These are phyloP conservation scores for Meandrusa payeni DNA, from an alignment of 2,888 invertebrate genomes.

Conservation along the genomic window DNA sequence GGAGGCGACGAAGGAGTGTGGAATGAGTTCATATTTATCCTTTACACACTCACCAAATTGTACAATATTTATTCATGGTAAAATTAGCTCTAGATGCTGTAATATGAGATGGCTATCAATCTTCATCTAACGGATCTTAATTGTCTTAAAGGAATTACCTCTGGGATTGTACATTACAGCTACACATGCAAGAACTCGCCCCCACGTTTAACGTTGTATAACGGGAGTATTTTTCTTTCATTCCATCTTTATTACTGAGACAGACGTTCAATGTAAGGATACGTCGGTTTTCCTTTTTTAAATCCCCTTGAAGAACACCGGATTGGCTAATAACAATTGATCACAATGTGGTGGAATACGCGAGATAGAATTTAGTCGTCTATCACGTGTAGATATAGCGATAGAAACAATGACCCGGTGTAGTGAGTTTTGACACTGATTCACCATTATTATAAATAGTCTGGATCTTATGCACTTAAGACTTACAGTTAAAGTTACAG, in stretches of 20 bases:
- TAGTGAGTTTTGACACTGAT: no score
- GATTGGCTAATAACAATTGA: constrained; percentile 45
- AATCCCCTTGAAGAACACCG: constrained; percentile 37
- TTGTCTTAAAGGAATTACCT: not conserved
- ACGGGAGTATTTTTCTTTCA: constrained; percentile 33
- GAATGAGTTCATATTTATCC: no score
- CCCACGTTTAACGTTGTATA: constrained; percentile 24
- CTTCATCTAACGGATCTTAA: no score
- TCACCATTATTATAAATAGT: no score
- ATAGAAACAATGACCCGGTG: not conserved
- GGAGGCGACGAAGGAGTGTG: no score
- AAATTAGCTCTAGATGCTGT: no score
- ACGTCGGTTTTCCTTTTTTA: constrained; percentile 13
- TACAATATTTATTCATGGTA: no score
- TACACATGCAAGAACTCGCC: constrained; percentile 16
- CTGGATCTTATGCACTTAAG: no score
- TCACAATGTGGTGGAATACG: constrained; percentile 34
- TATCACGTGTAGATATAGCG: constrained; percentile 19
- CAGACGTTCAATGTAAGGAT: constrained; percentile 27
- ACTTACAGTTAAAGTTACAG: no score
- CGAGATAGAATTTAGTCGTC: constrained; percentile 26
- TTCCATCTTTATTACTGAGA: constrained; percentile 35
- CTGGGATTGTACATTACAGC: not conserved
- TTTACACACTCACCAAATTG: no score
- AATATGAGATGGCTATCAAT: no score